phyloP scores from a whole-genome alignment of 2,113 vertebrate species.

The Ctenodactylus gundi region DNA sequence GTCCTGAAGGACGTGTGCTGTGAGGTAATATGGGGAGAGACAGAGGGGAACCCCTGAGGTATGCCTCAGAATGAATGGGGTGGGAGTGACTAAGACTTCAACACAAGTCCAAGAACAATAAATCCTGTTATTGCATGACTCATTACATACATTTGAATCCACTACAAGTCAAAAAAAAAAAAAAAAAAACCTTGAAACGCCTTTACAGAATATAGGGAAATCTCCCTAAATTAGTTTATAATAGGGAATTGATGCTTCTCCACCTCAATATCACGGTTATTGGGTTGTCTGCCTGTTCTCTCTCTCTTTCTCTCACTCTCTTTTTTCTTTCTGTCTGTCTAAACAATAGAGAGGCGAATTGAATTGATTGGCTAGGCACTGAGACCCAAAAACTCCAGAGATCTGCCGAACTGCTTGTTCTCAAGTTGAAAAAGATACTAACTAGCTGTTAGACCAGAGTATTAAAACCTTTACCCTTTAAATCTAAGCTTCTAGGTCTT shows the following conservation, averaged over 20 bases:
- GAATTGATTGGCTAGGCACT: too few relatives aligned
- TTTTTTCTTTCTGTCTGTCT: not conserved
- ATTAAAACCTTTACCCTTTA: not conserved
- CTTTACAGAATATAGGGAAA: not conserved
- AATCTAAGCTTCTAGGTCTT: constrained; percentile 2
- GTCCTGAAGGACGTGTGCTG: not conserved
- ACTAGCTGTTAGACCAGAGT: not conserved
- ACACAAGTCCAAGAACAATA: not conserved
- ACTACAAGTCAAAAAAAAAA: not conserved
- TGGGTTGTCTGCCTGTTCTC: not conserved
- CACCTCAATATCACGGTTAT: not conserved
- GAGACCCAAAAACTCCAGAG: not conserved
- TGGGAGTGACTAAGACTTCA: not conserved
- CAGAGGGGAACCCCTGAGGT: not conserved
- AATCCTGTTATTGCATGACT: not conserved
- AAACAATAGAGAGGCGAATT: not conserved
- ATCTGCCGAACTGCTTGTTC: not conserved
- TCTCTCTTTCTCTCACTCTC: too few relatives aligned
- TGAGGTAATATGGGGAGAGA: not conserved
- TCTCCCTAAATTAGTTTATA: not conserved
- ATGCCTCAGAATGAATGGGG: not conserved
- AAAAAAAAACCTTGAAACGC: not conserved
- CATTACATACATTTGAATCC: not conserved
- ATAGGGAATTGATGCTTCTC: not conserved
- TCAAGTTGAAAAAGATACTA: constrained; percentile 12